Base-by-base conservation (phyloP, 2,113 vertebrate species). In the Barbus barbus region DNA sequence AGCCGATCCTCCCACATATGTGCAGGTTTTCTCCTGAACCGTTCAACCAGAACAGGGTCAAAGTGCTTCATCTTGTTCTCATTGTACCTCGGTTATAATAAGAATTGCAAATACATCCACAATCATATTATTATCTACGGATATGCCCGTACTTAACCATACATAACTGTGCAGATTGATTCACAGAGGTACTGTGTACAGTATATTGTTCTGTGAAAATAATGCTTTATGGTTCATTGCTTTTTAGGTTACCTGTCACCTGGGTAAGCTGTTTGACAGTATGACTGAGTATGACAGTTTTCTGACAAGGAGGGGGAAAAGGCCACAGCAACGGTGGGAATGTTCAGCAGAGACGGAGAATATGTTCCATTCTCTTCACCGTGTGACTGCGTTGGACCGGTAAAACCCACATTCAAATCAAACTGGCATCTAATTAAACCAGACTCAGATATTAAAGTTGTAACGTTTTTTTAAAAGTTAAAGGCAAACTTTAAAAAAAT, bases 301-400 rank as follows among this genome's bases (percentile, higher is more conserved):
- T 87, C 88, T 78, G 82, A 85, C 2, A 71, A 87, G n/a, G 73
- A 87, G 51, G 33, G 82, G 56, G 87, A 90, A 41, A 88, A 86
- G 22, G 74, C 83, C 24, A 93, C 92, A 86, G 46, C 63, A 82
- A 93, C 92, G 7, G 28, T 93, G 38, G 95, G 94, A 9, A 96
- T 95, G 94, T 94, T 92, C 88, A 96, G 94, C 89, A 95, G 92
- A 93, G 95, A 96, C 86, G 93, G 90, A 85, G 94, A 96, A 20
- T 93, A 90, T 85, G 90, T 97, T 74, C 81, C 88, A 0, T 96
- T 97, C 84, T 91, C 83, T 81, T 84, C 63, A 0, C 80, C 85
- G 5, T 95, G 91, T 78, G 83, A 88, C 78, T 95, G 94, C 87
- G 31, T 4, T 4, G 94, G 93, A 82, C 94, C 95, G 89, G 92